Evolutionary conservation across 2,113 vertebrate species (phyloP), one percentile per base, ranked within the genome.

Genomic region (Phyllopteryx taeniolatus): DNA sequence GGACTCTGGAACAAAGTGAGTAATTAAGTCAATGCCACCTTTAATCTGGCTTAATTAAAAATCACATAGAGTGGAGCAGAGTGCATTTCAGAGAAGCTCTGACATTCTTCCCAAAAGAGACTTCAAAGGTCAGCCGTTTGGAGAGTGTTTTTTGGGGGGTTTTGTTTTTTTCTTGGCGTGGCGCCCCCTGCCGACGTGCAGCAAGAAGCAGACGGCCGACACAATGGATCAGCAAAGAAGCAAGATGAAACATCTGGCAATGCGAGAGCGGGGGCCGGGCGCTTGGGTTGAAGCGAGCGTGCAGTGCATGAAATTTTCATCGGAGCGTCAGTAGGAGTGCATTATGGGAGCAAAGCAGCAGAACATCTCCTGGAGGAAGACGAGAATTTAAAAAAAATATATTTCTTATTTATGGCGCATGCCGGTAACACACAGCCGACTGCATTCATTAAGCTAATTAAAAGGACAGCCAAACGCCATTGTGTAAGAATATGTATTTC

Each of bases 331-430:
- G 89, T 77, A 84, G 83, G 84, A 85, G 72, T 82, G 87, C 88
- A 89, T 90, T 86, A 90, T 61, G 82, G 82, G 87, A 82, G 78
- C 91, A 89, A 85, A 91, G 85, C 82, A 88, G 90, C 87, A 90
- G 87, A 91, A 91, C 89, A 91, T 87, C 85, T 88, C 90, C 90
- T 88, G 76, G 71, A 91, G 89, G 90, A 90, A 85, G 70, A 79
- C 81, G 70, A 65, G 87, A 84, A 85, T 79, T 8, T 9, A n/a
- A 60, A 60, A 33, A 35, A 49, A 78, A 86, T 89, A 85, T 22
- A 79, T 31, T 80, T 42, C 68, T 69, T 90, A 91, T 92, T 92
- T 89, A 89, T 89, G 89, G 84, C 81, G 59, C 57, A 13, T 39
- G 74, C 77, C 66, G 70, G 73, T 75, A 81, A 75, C 73, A 69